Evolutionary conservation across 2,113 vertebrate species (phyloP), one percentile per base, ranked within the genome.

Genomic region (Phoenicopterus ruber): DNA sequence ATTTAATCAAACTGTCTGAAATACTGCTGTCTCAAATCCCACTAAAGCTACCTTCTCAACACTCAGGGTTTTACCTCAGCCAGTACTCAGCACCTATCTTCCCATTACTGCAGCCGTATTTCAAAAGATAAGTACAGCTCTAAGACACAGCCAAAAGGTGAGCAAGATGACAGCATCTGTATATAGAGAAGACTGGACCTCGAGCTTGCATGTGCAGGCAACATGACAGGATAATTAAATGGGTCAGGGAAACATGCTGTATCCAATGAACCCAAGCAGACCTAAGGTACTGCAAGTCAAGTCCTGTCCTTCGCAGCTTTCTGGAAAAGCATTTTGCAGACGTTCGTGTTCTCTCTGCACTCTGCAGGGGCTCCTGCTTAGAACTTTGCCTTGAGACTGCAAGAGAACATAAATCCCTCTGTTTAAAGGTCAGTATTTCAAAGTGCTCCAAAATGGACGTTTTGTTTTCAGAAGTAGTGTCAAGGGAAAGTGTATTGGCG

Each of bases 371-470:
- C 70, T 97, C 70, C 91, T 58, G 52, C 77, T 87, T 32, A 94
- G 82, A 91, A 69, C 42, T 96, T 65, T 90, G 84, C 77, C 90
- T 91, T 40, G 8, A 91, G 50, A 84, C 47, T 67, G 50, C 34
- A 59, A 70, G 42, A 49, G 72, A 92, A 81, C 89, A 91, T 91
- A 95, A 97, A 97, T 81, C 80, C 44, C 65, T n/a, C 72, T 71
- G 72, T 89, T 96, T 94, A 96, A 96, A 96, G 93, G 92, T 96
- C 92, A 94, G 3, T 91, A 85, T 95, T 96, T 95, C 74, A 82
- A 94, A 97, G 62, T 69, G 62, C 62, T 97, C 71, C 70, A 85
- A 93, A 95, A 95, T 17, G 88, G 86, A 86, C 83, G 49, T 91
- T 87, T 89, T 97, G 82, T 89, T 97, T 96, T 94, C 50, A 89